Evolutionary conservation across 2,888 invertebrate species (phyloP).

Genomic region (Herminia tarsipennalis): DNA sequence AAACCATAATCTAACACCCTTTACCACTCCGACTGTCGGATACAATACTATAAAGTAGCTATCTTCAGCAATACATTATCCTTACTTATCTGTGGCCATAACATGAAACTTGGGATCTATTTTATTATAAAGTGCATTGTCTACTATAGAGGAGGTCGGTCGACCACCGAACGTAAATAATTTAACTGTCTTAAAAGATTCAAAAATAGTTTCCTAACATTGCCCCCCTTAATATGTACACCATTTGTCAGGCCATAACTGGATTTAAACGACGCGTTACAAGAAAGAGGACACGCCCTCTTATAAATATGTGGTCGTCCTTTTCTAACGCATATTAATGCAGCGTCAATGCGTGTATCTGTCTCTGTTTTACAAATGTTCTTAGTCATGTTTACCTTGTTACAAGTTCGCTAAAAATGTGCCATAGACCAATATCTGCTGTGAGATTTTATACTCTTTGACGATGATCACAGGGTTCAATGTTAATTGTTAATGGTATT

Average conservation of each 20-base stretch:
- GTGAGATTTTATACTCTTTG: conserved; percentile 42
- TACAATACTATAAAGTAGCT: conserved; percentile 79
- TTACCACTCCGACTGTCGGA: conserved; percentile 77
- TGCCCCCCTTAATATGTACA: conserved; percentile 85
- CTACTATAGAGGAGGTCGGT: conserved; percentile 75
- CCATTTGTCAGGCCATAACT: conserved; percentile 86
- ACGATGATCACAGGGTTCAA: conserved; percentile 9
- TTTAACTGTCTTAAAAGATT: conserved; percentile 86
- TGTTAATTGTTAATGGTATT: conserved; percentile 38
- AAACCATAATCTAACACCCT: conserved; percentile 77
- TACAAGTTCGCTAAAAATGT: conserved; percentile 65
- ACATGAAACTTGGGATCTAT: conserved; percentile 80
- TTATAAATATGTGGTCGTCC: conserved; percentile 53
- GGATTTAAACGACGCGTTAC: conserved; percentile 82
- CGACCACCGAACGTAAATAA: conserved; percentile 82
- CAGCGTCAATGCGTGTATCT: conserved; percentile 17
- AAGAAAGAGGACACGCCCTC: conserved; percentile 73
- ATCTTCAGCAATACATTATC: conserved; percentile 82
- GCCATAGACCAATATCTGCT: conserved; percentile 46
- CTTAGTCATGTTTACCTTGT: conserved; percentile 70
- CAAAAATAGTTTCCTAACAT: conserved; percentile 86
- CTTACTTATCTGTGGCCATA: conserved; percentile 81
- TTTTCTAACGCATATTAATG: conserved; percentile 43
- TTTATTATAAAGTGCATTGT: conserved; percentile 86
- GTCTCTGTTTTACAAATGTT: conserved; percentile 66